Evolutionary conservation across 2,888 invertebrate genomes (phyloP).

Genomic region (Drosophila mettleri): DNA sequence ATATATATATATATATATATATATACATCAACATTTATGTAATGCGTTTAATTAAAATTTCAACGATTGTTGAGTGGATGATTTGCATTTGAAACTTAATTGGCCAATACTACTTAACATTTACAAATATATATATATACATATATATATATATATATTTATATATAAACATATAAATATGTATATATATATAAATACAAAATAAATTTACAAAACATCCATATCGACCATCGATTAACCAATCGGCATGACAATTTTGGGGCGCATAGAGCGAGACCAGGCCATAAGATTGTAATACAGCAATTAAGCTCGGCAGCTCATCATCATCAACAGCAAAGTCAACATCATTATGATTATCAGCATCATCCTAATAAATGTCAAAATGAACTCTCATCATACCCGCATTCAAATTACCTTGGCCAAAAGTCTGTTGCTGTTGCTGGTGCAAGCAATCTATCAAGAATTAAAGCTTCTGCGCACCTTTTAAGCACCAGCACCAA

Average conservation of each 20-base stretch:
- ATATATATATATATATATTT: not conserved
- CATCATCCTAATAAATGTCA: conserved; percentile 36
- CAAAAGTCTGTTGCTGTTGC: conserved; percentile 25
- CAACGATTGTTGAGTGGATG: conserved; percentile 22
- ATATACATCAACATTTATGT: conserved; percentile 22
- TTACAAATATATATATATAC: not conserved
- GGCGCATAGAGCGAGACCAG: not conserved
- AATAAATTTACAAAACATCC: not conserved
- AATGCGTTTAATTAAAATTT: conserved; percentile 10
- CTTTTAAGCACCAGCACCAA: conserved; percentile 29
- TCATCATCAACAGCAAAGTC: conserved; percentile 21
- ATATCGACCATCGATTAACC: not conserved
- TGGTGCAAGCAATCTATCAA: conserved; percentile 25
- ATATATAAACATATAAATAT: not conserved
- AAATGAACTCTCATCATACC: conserved; percentile 23
- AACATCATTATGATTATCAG: conserved; percentile 44
- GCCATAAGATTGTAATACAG: not conserved
- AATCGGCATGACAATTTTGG: not conserved
- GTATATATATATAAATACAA: not conserved
- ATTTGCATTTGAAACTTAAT: not conserved
- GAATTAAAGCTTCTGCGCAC: conserved; percentile 29
- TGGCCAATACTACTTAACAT: not conserved
- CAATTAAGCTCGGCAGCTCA: not conserved
- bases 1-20: conserved; percentile 3
- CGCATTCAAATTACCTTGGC: conserved; percentile 34